Base-by-base conservation (phyloP, 2,797 vertebrate genomes). In the Aeoliscus strigatus region DNA sequence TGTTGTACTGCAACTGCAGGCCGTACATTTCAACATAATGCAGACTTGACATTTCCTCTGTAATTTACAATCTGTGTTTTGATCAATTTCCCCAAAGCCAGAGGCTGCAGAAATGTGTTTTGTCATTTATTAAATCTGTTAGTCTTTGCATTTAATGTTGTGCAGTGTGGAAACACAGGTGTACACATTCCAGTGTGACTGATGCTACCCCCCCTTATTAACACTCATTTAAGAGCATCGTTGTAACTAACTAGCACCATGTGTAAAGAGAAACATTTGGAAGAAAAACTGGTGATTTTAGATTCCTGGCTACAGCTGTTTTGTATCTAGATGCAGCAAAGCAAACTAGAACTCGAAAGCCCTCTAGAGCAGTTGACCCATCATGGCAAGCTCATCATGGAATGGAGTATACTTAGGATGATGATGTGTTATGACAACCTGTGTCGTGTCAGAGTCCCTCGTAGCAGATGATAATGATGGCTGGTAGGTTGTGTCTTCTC, bases 161-260 rank as follows among this genome's bases (percentile, higher is more conserved):
- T 47, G 53, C 41, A 39, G 50, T 50, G 50, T 64, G 37, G 32
- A 56, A 45, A 52, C 44, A 12, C 43, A n/a, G 39, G 41, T 30
- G 21, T 23, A 23, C 21, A n/a, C n/a, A n/a, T n/a, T n/a, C n/a
- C n/a, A n/a, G n/a, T n/a, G n/a, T n/a, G n/a, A n/a, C n/a, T n/a
- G n/a, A n/a, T n/a, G n/a, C n/a, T n/a, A n/a, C 13, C 29, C 40
- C 21, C 39, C 36, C 18, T 24, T n/a, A 43, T 64, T 42, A 44
- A 42, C 43, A 51, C 37, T 61, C 24, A 58, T 63, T 51, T 38
- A 69, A 62, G 36, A 27, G 68, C 80, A 82, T 77, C 76, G 63
- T 52, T 60, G 39, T 67, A 45, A 64, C 58, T 51, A 64, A 65
- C 73, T 62, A 74, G 65, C 72, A 68, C 68, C 68, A 42, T 26